Conservation (phyloP, 2,113 vertebrate species). For the Ameiurus melas region DNA sequence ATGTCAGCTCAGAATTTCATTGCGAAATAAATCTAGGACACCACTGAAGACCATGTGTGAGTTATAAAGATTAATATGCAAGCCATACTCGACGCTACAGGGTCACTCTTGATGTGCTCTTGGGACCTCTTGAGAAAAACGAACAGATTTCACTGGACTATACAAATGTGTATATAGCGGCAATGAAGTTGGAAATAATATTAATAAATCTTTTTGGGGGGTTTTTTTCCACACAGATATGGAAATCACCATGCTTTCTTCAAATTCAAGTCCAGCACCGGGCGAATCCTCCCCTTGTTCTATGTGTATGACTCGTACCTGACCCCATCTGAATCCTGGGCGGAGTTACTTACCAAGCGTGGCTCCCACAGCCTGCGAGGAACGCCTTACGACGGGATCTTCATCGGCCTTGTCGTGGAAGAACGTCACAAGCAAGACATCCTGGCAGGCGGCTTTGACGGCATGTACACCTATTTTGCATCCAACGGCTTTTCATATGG, state of each 20-base stretch:
- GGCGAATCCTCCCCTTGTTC: constrained; percentile 82
- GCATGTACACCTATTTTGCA: constrained; percentile 89
- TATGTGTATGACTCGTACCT: constrained; percentile 90
- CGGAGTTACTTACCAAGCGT: constrained; percentile 77
- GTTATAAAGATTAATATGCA: neutral
- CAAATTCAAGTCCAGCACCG: constrained; percentile 80
- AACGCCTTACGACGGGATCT: constrained; percentile 81
- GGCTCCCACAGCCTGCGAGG: constrained; percentile 82
- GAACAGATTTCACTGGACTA: neutral
- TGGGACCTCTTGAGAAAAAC: neutral
- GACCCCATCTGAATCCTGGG: constrained; percentile 82
- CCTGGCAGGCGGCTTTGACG: constrained; percentile 79
- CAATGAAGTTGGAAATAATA: neutral
- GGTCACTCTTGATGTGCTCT: neutral
- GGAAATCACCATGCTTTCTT: constrained; percentile 86
- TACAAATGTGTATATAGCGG: neutral
- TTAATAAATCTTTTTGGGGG: neutral
- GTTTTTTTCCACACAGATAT: constrained; percentile 67
- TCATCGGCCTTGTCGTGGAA: constrained; percentile 83
- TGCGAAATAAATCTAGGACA: neutral
- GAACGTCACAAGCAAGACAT: constrained; percentile 86
- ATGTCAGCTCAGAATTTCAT: neutral
- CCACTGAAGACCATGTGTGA: neutral
- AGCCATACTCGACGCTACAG: neutral
- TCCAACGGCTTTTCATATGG: constrained; percentile 91